Evolutionary conservation across 2,888 invertebrate genomes (phyloP).

Genomic region (Nasonia oneida): DNA sequence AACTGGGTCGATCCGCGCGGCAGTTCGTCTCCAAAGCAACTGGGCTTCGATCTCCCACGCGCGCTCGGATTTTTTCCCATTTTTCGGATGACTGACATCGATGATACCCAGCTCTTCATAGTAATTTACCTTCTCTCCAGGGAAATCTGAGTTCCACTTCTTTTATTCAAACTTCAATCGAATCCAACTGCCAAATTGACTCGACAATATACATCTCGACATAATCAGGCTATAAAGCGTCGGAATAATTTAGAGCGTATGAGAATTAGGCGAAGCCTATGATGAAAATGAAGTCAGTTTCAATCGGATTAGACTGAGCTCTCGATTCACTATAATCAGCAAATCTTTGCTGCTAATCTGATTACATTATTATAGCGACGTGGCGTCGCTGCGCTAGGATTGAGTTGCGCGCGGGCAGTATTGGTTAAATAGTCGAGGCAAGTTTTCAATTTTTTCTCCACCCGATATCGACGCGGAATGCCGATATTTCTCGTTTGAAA

Average conservation of each 20-base stretch:
- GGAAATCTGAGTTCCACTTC: neutral
- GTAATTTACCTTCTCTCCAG: neutral
- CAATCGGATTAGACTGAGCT: conserved; percentile 4
- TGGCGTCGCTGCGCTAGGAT: neutral
- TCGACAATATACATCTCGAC: neutral
- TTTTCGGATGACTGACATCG: conserved; percentile 4
- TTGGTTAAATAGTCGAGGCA: neutral
- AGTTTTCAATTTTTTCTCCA: neutral
- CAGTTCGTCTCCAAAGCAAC: neutral
- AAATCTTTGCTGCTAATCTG: neutral
- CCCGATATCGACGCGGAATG: neutral
- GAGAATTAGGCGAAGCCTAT: neutral
- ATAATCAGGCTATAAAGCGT: neutral
- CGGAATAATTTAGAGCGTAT: neutral
- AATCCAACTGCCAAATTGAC: neutral
- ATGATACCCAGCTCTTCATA: neutral
- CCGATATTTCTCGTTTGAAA: neutral
- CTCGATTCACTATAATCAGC: neutral
- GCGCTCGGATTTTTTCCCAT: neutral
- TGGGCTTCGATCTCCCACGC: neutral
- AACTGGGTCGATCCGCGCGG: neutral
- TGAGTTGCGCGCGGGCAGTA: neutral
- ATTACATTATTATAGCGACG: neutral
- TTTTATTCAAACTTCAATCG: neutral
- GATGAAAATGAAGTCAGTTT: conserved; percentile 2